Conservation (phyloP, 1,140 invertebrate species). For the Eulimnadia texana region DNA sequence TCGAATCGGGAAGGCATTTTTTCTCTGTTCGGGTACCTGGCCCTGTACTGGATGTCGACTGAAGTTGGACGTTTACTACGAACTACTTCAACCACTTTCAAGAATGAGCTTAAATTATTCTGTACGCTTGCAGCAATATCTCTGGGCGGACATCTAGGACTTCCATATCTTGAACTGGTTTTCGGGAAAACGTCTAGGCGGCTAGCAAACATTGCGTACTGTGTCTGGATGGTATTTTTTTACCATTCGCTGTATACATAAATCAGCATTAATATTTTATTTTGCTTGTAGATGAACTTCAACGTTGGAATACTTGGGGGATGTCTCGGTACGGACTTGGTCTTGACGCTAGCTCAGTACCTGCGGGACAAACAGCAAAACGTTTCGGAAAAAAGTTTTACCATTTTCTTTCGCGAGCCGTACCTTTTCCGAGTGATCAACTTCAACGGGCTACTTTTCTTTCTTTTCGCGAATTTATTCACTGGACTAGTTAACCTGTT, state of each 20-base stretch:
- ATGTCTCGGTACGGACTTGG: constrained; percentile 39
- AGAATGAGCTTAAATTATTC: constrained; percentile 26
- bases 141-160: constrained; percentile 32
- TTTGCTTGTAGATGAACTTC: constrained; percentile 35
- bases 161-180: constrained; percentile 31
- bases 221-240: constrained; percentile 50
- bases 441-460: constrained; percentile 59
- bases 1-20: constrained; percentile 82
- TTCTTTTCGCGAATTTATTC: constrained; percentile 57
- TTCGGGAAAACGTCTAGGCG: constrained; percentile 44
- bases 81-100: constrained; percentile 23
- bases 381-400: constrained; percentile 15
- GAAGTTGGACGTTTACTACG: constrained; percentile 46
- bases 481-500: constrained; percentile 63
- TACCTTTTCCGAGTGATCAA: constrained; percentile 48
- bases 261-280: no score
- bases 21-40: constrained; percentile 67
- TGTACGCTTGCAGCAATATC: constrained; percentile 29
- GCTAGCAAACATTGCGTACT: constrained; percentile 60
- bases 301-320: constrained; percentile 35
- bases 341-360: constrained; percentile 19
- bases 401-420: constrained; percentile 28
- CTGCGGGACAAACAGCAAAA: constrained; percentile 21
- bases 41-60: constrained; percentile 60
- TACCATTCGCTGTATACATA: no score